Percentiles rank a stretch among this genome's conserved stretches.
Evolutionary conservation across 1,140 invertebrate genomes (phyloP).

Genomic region (Drosophila setifemur): DNA sequence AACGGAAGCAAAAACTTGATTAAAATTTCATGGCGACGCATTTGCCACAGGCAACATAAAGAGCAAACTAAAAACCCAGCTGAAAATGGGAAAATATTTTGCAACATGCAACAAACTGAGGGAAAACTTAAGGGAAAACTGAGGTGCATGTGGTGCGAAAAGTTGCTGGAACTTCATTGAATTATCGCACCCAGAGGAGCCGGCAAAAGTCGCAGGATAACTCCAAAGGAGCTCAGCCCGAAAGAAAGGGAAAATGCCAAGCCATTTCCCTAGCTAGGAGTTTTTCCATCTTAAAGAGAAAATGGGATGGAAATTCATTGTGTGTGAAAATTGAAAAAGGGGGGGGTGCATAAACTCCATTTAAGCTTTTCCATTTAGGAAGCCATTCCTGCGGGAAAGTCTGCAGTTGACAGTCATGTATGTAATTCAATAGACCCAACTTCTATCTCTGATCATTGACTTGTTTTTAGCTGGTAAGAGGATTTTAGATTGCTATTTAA

Average conservation of each 20-base stretch:
- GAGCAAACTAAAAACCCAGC: slow-evolving; percentile 10
- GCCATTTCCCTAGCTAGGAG: neutral
- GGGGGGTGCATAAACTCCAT: slow-evolving; percentile 17
- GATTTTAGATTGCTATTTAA: slow-evolving; percentile 46
- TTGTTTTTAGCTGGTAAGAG: slow-evolving; percentile 7
- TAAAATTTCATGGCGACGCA: slow-evolving; percentile 48
- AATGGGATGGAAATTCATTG: slow-evolving; percentile 19
- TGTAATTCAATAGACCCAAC: slow-evolving; percentile 25
- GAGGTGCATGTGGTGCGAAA: slow-evolving; percentile 36
- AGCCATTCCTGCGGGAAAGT: neutral
- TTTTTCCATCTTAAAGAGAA: slow-evolving; percentile 15
- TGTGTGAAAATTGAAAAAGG: slow-evolving; percentile 43
- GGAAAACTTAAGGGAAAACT: neutral
- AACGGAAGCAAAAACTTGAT: slow-evolving; percentile 46
- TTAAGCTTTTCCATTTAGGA: slow-evolving; percentile 4
- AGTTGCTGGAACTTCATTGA: slow-evolving; percentile 43
- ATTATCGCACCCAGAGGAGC: slow-evolving; percentile 32
- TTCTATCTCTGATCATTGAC: slow-evolving; percentile 21
- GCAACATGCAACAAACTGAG: slow-evolving; percentile 10
- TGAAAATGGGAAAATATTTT: slow-evolving; percentile 22
- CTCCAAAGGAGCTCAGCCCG: neutral
- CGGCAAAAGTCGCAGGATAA: neutral
- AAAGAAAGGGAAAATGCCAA: slow-evolving; percentile 42
- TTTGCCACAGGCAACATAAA: slow-evolving; percentile 21
- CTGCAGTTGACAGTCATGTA: slow-evolving; percentile 32